A percentile compares a stretch with the other conserved stretches of the same genome.
Conservation (phyloP, 2,888 invertebrate genomes). For the Colostygia pectinataria region DNA sequence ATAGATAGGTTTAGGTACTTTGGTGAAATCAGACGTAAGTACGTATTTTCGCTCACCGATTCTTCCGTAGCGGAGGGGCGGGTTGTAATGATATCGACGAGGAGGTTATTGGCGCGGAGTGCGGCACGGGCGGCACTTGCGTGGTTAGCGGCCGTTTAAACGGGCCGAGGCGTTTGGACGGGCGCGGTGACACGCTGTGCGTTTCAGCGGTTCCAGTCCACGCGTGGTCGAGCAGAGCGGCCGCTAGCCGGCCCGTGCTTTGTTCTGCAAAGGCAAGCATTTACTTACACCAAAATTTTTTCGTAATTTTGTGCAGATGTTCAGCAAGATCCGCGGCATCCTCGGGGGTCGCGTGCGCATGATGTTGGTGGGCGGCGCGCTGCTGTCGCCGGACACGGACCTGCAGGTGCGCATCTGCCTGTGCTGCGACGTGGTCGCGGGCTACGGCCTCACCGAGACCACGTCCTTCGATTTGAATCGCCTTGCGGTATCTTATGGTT, state of each 20-base stretch:
- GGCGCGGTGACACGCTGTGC: slow-evolving; percentile 84
- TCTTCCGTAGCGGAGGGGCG: slow-evolving; percentile 49
- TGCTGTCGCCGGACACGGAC: slow-evolving; percentile 97
- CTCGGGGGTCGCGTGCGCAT: slow-evolving; percentile 95
- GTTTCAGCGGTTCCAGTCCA: slow-evolving; percentile 61
- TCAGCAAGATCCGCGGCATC: slow-evolving; percentile 84
- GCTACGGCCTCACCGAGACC: slow-evolving; percentile 98
- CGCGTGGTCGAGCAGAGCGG: slow-evolving; percentile 83
- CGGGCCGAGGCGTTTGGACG: slow-evolving; percentile 86
- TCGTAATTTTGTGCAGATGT: slow-evolving; percentile 62
- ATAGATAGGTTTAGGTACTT: not conserved
- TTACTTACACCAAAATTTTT: not conserved
- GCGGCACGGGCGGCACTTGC: slow-evolving; percentile 40
- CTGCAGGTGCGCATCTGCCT: slow-evolving; percentile 92
- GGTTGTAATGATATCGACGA: slow-evolving; percentile 35
- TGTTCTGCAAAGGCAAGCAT: slow-evolving; percentile 46
- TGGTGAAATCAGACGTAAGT: slow-evolving; percentile 10
- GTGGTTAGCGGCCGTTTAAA: slow-evolving; percentile 79
- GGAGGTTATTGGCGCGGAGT: slow-evolving; percentile 44
- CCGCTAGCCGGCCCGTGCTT: slow-evolving; percentile 78
- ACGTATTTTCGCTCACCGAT: slow-evolving; percentile 55
- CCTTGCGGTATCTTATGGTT: too few relatives aligned
- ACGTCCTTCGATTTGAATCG: slow-evolving; percentile 97
- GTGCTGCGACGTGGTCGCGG: slow-evolving; percentile 94
- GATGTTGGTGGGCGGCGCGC: slow-evolving; percentile 97